These are phyloP conservation scores for Catostomus latipinnis DNA, from an alignment of 2,797 vertebrate species.

Conservation along the genomic window DNA sequence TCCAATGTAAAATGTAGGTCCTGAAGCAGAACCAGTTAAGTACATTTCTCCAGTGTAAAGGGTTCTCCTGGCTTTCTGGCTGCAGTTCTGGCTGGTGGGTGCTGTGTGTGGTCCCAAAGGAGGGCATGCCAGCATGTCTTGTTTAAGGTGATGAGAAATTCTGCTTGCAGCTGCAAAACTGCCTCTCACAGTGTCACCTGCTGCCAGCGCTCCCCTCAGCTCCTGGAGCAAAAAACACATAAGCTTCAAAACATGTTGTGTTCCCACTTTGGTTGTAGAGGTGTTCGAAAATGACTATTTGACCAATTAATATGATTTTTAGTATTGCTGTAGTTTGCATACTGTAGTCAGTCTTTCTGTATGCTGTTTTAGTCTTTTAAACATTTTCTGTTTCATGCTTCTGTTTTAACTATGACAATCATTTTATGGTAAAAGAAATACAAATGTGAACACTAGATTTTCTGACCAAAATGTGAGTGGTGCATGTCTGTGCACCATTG, in stretches of 20 bases:
- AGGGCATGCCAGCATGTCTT: no score
- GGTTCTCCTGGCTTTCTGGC: conserved; percentile 65
- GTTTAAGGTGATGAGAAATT: conserved; percentile 77
- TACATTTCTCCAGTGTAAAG: neutral
- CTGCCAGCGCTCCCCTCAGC: conserved; percentile 53
- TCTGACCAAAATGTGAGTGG: no score
- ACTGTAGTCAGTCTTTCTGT: neutral
- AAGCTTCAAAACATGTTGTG: conserved; percentile 2
- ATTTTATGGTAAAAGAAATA: no score
- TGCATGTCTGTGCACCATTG: no score
- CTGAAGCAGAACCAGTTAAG: neutral
- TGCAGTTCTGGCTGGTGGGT: conserved; percentile 68
- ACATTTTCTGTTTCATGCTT: neutral
- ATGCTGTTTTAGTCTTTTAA: neutral
- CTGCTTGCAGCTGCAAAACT: conserved; percentile 73
- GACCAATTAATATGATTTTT: conserved; percentile 1
- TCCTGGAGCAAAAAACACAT: neutral
- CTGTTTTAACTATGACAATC: neutral
- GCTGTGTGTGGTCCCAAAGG: conserved; percentile 40
- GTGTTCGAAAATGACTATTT: conserved; percentile 14
- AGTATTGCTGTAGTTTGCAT: conserved; percentile 14
- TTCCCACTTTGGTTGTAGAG: neutral
- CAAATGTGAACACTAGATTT: no score
- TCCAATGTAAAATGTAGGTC: neutral
- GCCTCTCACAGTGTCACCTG: conserved; percentile 76